phyloP scores from a whole-genome alignment of 2,797 vertebrate genomes.

The Eleutherodactylus coqui region DNA sequence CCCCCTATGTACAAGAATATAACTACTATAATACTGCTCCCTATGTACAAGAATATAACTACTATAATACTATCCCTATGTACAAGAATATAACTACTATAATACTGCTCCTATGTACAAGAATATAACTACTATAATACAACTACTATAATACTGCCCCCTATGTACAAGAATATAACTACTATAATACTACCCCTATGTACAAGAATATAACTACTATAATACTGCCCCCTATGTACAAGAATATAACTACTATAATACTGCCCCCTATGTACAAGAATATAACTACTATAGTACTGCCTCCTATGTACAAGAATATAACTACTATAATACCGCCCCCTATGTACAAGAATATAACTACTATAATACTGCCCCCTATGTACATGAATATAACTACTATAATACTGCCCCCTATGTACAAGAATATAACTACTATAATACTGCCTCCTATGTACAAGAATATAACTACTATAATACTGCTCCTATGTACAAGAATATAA shows the following conservation, averaged over 20 bases:
- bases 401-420: no score
- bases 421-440: constrained; percentile 7
- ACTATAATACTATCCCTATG: not conserved
- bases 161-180: constrained; percentile 7
- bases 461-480: constrained; percentile 13
- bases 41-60: constrained; percentile 6
- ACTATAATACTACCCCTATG: constrained; percentile 2
- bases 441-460: not conserved
- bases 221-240: constrained; percentile 4
- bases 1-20: constrained; percentile 1
- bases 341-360: no score
- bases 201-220: constrained; percentile 14
- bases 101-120: not conserved
- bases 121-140: not conserved
- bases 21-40: not conserved
- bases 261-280: not conserved
- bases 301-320: not conserved
- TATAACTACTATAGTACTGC: constrained; percentile 18
- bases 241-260: constrained; percentile 14
- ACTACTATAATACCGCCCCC: not conserved
- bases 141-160: not conserved
- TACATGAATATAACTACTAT: no score
- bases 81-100: constrained; percentile 28
- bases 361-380: no score
- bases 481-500: constrained; percentile 2